These are phyloP conservation scores for Psittacula derbiana DNA, from an alignment of 2,797 vertebrate genomes.

Conservation along the genomic window DNA sequence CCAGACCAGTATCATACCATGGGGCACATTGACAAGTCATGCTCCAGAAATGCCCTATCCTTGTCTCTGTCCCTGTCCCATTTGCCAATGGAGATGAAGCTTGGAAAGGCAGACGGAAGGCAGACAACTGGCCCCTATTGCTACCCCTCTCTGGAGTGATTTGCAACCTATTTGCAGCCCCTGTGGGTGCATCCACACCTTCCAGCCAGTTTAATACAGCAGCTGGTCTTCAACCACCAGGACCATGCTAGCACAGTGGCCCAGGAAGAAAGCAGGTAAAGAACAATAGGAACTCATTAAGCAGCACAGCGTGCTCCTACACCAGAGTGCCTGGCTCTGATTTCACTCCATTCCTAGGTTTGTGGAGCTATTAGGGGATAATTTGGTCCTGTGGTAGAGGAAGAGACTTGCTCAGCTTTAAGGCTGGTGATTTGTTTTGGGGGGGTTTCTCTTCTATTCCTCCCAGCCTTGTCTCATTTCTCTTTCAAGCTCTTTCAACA, in stretches of 20 bases:
- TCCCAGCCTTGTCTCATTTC: not conserved
- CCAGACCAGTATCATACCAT: not conserved
- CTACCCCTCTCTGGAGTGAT: not conserved
- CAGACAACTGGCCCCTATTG: not conserved
- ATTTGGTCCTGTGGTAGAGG: not conserved
- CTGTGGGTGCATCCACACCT: not conserved
- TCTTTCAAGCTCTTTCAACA: not conserved
- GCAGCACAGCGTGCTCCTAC: not conserved
- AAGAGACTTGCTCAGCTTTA: not conserved
- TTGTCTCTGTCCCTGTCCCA: not conserved
- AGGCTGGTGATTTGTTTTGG: not conserved
- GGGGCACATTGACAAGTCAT: fast-evolving
- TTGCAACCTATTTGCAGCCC: not conserved
- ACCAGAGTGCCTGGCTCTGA: not conserved
- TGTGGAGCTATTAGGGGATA: not conserved
- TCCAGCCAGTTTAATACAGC: not conserved
- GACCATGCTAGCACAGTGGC: not conserved
- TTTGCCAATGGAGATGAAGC: not conserved
- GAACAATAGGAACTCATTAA: not conserved
- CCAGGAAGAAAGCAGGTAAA: not conserved
- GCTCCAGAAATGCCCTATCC: not conserved
- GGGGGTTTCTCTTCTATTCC: not conserved
- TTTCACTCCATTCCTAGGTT: not conserved
- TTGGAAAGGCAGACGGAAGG: not conserved
- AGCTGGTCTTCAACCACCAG: not conserved